These are phyloP conservation scores for Schizaphis graminum DNA, from an alignment of 2,888 invertebrate species.

Conservation along the genomic window DNA sequence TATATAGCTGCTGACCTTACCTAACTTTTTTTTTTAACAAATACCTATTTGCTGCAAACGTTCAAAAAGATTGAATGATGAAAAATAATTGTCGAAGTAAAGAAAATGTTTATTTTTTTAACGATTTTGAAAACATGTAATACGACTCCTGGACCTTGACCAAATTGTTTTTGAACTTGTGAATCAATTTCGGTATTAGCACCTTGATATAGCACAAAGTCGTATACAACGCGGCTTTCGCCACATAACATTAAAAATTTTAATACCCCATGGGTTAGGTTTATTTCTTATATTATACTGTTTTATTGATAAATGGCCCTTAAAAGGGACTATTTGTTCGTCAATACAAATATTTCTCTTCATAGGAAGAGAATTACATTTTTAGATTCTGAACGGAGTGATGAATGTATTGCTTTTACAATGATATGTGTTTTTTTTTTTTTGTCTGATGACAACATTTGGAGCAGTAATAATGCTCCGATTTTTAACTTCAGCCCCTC, in stretches of 20 bases:
- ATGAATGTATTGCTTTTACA: no score
- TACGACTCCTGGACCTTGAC: constrained; percentile 40
- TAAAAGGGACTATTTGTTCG: not conserved
- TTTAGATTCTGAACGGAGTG: no score
- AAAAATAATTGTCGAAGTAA: constrained; percentile 57
- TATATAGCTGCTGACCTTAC: no score
- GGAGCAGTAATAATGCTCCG: no score
- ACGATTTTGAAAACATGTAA: constrained; percentile 44
- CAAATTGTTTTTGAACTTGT: constrained; percentile 32
- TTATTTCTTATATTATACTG: not conserved
- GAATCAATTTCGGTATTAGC: constrained; percentile 22
- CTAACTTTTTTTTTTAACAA: no score
- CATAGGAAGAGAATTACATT: constrained; percentile 23
- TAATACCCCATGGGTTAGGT: not conserved
- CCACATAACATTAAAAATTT: not conserved
- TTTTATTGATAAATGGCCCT: not conserved
- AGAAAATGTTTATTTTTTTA: constrained; percentile 22
- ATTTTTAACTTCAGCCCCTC: no score
- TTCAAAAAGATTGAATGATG: constrained; percentile 40
- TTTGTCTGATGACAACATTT: no score
- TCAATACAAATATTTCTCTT: not conserved
- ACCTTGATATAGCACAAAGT: constrained; percentile 24
- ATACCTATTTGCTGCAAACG: constrained; percentile 35
- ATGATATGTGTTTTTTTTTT: no score
- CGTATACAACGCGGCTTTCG: not conserved